Percentiles rank a stretch among this genome's conserved stretches.
phyloP scores from a whole-genome alignment of 2,888 invertebrate genomes.

The Andrena camellia region DNA sequence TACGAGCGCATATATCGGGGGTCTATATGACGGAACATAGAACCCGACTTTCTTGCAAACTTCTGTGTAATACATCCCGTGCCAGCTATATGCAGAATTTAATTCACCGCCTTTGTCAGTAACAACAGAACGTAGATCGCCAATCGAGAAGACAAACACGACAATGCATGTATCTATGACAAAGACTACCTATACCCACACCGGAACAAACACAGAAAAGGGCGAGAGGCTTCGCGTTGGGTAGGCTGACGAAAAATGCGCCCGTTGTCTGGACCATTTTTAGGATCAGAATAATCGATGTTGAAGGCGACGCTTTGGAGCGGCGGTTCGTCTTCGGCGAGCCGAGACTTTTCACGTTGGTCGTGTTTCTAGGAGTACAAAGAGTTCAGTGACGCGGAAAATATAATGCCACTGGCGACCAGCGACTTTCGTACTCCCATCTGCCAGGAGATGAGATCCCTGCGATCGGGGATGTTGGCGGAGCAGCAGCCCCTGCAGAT shows the following conservation, averaged over 20 bases:
- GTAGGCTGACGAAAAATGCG: slow-evolving; percentile 16
- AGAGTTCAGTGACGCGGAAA: slow-evolving; percentile 96
- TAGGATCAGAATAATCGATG: slow-evolving; percentile 22
- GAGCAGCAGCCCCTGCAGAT: slow-evolving; percentile 29
- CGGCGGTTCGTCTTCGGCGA: slow-evolving; percentile 19
- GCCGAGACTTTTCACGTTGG: slow-evolving; percentile 60
- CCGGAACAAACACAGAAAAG: no score
- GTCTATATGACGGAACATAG: no score
- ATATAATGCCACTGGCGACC: slow-evolving; percentile 94
- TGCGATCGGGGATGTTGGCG: slow-evolving; percentile 76
- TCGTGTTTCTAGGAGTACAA: slow-evolving; percentile 91
- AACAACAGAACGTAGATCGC: no score
- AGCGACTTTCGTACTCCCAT: slow-evolving; percentile 94
- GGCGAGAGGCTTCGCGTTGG: no score
- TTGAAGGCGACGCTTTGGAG: slow-evolving; percentile 33
- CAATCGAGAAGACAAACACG: no score
- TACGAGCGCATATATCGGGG: no score
- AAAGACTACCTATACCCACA: no score
- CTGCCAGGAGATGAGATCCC: slow-evolving; percentile 92
- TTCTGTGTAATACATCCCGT: no score
- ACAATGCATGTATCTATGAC: no score
- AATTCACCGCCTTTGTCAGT: no score
- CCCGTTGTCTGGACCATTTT: background rate
- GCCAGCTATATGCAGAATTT: no score
- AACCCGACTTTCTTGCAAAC: no score